A percentile compares a stretch with the other conserved stretches of the same genome.
Evolutionary conservation across 2,797 vertebrate species (phyloP).

Genomic region (Yasuhikotakia modesta): DNA sequence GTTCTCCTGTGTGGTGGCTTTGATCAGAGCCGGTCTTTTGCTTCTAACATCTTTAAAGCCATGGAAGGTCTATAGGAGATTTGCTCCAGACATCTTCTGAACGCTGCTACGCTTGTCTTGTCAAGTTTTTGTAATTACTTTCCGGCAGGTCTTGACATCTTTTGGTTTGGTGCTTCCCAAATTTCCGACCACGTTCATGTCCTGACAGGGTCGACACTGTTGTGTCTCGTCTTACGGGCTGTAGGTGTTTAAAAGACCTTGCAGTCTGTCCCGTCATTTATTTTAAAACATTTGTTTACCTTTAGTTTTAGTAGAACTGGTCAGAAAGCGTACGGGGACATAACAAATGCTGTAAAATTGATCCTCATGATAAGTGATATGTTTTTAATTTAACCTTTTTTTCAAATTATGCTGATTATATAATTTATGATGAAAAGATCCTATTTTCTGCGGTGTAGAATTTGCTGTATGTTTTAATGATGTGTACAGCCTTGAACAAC

Average conservation of each 20-base stretch:
- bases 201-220: conserved; percentile 50
- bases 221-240: not conserved
- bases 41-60: conserved; percentile 60
- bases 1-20: conserved; percentile 63
- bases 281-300: too few species aligned
- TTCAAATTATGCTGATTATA: too few species aligned
- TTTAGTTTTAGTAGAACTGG: not conserved
- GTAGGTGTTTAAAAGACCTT: not conserved
- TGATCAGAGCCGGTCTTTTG: conserved; percentile 66
- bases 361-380: too few species aligned
- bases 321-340: too few species aligned
- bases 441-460: too few species aligned
- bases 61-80: conserved; percentile 55
- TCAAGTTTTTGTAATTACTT: conserved; percentile 63
- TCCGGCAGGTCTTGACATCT: conserved; percentile 33
- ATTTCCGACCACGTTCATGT: conserved; percentile 56
- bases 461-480: too few species aligned
- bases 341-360: too few species aligned
- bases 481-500: too few species aligned
- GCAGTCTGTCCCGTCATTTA: too few species aligned
- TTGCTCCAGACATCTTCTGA: conserved; percentile 47
- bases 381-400: too few species aligned
- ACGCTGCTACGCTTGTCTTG: conserved; percentile 52
- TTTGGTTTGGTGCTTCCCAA: conserved; percentile 50
- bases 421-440: too few species aligned